phyloP scores from a whole-genome alignment of 2,888 invertebrate species.

The Clanis bilineata region DNA sequence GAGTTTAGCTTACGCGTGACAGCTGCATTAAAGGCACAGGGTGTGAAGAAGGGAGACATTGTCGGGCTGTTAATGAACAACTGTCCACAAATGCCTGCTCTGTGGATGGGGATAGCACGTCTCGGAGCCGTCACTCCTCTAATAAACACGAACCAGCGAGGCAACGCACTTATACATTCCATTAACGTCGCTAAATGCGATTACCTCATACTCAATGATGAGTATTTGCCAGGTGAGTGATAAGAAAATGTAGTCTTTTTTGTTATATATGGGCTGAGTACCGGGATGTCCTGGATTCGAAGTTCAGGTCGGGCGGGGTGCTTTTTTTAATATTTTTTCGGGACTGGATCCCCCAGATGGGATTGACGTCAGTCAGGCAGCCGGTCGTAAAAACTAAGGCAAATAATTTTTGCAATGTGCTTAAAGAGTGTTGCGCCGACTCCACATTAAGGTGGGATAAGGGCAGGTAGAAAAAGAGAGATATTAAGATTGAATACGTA shows the following conservation, averaged over 20 bases:
- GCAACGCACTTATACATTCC: slow-evolving; percentile 92
- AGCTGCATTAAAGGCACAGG: slow-evolving; percentile 89
- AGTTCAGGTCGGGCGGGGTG: too few relatives aligned
- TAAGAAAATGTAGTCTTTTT: neutral
- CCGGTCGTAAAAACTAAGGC: too few relatives aligned
- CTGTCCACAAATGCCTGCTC: slow-evolving; percentile 93
- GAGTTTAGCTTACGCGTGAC: slow-evolving; percentile 93
- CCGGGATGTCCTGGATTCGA: too few relatives aligned
- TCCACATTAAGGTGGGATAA: too few relatives aligned
- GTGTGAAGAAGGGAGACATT: slow-evolving; percentile 92
- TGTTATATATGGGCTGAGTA: too few relatives aligned
- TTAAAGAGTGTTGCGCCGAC: too few relatives aligned
- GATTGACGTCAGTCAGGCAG: too few relatives aligned
- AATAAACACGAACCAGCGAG: slow-evolving; percentile 95
- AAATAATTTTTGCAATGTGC: too few relatives aligned
- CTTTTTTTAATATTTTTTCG: too few relatives aligned
- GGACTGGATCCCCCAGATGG: too few relatives aligned
- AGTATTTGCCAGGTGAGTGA: slow-evolving; percentile 83
- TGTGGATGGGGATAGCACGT: slow-evolving; percentile 97
- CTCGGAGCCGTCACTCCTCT: slow-evolving; percentile 92
- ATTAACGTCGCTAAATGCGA: slow-evolving; percentile 92
- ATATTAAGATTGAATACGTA: too few relatives aligned
- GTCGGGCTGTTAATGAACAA: slow-evolving; percentile 96
- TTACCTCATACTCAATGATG: slow-evolving; percentile 91
- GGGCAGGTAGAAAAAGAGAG: too few relatives aligned